A percentile compares a stretch with the other conserved stretches of the same genome.
Conservation (phyloP, 2,113 vertebrate genomes). For the Catharus bicknelli region DNA sequence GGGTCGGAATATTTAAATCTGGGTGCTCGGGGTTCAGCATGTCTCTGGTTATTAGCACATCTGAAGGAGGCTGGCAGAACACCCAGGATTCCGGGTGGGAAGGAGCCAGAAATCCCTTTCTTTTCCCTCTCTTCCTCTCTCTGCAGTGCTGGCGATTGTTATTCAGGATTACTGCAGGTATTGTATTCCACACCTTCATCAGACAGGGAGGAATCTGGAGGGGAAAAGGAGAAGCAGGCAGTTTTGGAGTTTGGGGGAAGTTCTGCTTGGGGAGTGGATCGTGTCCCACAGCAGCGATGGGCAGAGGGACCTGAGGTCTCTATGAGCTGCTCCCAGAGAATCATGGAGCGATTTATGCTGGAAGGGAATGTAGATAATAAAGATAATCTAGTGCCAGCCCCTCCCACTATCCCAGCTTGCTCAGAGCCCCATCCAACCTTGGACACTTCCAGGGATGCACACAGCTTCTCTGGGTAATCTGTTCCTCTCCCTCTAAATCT, state of each 20-base stretch:
- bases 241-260: neutral
- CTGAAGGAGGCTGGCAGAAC: neutral
- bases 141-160: neutral
- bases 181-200: fast-evolving
- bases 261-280: neutral
- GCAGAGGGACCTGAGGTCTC: neutral
- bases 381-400: fast-evolving
- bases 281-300: fast-evolving
- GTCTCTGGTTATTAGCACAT: constrained; percentile 7
- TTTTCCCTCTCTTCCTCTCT: neutral
- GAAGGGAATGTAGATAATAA: too few species aligned
- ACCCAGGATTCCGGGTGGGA: neutral
- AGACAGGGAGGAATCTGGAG: neutral
- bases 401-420: neutral
- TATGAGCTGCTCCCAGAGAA: neutral
- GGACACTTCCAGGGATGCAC: neutral
- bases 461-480: neutral
- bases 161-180: neutral
- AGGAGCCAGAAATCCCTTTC: neutral
- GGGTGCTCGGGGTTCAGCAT: neutral
- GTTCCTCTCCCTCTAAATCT: neutral
- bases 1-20: neutral
- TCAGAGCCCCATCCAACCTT: neutral
- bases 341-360: neutral
- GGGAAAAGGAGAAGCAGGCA: neutral